Evolutionary conservation across 2,113 vertebrate species (phyloP).

Genomic region (Mixornis gularis): DNA sequence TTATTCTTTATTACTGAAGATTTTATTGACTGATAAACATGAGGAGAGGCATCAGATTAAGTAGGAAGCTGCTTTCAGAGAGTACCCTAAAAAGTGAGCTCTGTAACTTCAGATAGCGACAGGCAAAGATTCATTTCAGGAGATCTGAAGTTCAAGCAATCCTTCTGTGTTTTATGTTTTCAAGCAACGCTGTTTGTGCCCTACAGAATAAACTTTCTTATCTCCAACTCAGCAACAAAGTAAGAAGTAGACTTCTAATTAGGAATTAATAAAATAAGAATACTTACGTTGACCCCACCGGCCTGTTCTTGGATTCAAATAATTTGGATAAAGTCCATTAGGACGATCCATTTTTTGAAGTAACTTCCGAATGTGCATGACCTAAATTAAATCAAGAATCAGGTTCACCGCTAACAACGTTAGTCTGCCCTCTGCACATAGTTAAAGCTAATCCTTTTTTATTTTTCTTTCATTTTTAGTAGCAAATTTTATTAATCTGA

Average conservation of each 20-base stretch:
- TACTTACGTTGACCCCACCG: constrained; percentile 98
- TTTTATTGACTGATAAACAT: neutral
- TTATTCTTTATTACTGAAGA: neutral
- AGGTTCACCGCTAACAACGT: neutral
- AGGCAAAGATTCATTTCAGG: neutral
- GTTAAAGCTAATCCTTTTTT: neutral
- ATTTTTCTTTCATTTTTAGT: neutral
- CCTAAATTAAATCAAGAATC: constrained; percentile 74
- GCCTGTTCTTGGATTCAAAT: constrained; percentile 95
- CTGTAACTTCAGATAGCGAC: neutral
- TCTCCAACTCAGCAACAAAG: neutral
- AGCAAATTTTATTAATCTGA: neutral
- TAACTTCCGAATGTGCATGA: constrained; percentile 96
- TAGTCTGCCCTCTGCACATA: neutral
- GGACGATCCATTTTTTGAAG: constrained; percentile 98
- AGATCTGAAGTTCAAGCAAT: neutral
- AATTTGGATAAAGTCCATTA: constrained; percentile 98
- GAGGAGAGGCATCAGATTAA: neutral
- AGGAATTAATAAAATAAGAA: constrained; percentile 14
- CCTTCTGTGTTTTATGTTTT: neutral
- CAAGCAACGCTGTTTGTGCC: neutral
- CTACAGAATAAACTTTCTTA: neutral
- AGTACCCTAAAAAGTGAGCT: neutral
- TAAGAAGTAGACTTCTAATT: neutral
- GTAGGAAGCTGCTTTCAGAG: neutral